Base-by-base conservation (phyloP, 2,888 invertebrate genomes). In the Mycalesis mineus region DNA sequence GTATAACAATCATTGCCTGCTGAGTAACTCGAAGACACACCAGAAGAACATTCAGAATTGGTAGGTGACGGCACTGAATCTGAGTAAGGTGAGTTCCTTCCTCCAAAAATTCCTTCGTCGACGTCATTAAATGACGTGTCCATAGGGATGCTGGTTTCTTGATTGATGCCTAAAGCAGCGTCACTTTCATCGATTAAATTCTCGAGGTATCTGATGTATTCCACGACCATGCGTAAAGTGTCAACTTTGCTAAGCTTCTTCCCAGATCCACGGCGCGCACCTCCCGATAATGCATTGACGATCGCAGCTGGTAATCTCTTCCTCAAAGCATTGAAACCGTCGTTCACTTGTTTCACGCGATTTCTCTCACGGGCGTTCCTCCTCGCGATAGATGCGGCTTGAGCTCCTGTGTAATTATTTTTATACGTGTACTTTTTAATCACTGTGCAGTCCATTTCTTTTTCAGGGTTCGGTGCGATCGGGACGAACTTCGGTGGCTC, bases 361-460 rank as follows among this genome's bases (percentile, higher is more conserved):
- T 98, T 98, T 67, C 98, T 91, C 83, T 98, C 98, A 13, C 98
- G 92, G n/a, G 97, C 98, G 82, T 98, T 98, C 69, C 98, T 92
- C 55, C 97, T 91, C 0, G 95, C 96, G 13, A 97, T 97, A 0
- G 97, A 96, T 33, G 95, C 95, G 55, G 95, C 91, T 71, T 95
- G 96, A 68, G 94, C 92, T 42, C 92, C 92, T 0, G 90, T 75
- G 61, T 80, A 81, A 2, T 89, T 90, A 22, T 91, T 92, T 61
- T 91, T 91, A 70, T 93, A 93, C 71, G 91, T 94, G 67, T 94
- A 94, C 75, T 93, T 90, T 69, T 92, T 92, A 73, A 91, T 92
- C 61, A 88, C 87, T 44, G 80, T 76, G 55, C 79, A 75, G 57
- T 79, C 76, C 55, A 82, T 62, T 51, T 84, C 80, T 67, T 82